Evolutionary conservation across 2,113 vertebrate genomes (phyloP).

Genomic region (Pelusios castaneus): DNA sequence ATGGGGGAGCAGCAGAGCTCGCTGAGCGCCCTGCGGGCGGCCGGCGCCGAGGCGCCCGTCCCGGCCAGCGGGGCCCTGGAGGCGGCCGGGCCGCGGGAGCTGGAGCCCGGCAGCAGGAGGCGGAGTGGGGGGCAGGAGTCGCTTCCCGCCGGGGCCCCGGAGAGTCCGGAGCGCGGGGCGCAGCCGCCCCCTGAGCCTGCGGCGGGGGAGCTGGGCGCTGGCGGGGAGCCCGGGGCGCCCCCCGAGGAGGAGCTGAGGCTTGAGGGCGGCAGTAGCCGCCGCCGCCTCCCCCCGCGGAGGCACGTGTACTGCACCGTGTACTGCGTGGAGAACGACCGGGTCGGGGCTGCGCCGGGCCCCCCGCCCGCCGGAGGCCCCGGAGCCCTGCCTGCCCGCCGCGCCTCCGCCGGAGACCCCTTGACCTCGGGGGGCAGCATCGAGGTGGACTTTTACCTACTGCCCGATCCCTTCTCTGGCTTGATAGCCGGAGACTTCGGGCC

Average conservation of each 20-base stretch:
- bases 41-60: constrained; percentile 28
- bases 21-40: constrained; percentile 16
- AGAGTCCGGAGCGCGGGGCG: not conserved
- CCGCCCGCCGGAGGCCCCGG: not conserved
- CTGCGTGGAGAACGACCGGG: constrained; percentile 80
- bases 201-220: not conserved
- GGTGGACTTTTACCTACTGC: constrained; percentile 74
- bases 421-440: constrained; percentile 65
- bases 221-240: not conserved
- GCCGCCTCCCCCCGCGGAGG: constrained; percentile 61
- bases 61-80: not conserved
- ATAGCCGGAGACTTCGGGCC: constrained; percentile 75
- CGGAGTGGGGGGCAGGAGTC: not conserved
- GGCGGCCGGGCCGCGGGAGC: constrained; percentile 38
- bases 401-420: constrained; percentile 17
- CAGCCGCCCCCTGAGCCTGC: constrained; percentile 21
- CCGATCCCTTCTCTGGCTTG: constrained; percentile 81
- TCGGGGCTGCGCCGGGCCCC: not conserved
- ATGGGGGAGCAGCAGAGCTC: constrained; percentile 89
- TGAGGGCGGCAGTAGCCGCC: constrained; percentile 24
- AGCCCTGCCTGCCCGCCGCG: not conserved
- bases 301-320: constrained; percentile 91
- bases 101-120: not conserved
- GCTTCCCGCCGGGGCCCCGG: not conserved
- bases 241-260: not conserved